Base-by-base conservation (phyloP, 2,113 vertebrate genomes). In the Turdus rufiventris region DNA sequence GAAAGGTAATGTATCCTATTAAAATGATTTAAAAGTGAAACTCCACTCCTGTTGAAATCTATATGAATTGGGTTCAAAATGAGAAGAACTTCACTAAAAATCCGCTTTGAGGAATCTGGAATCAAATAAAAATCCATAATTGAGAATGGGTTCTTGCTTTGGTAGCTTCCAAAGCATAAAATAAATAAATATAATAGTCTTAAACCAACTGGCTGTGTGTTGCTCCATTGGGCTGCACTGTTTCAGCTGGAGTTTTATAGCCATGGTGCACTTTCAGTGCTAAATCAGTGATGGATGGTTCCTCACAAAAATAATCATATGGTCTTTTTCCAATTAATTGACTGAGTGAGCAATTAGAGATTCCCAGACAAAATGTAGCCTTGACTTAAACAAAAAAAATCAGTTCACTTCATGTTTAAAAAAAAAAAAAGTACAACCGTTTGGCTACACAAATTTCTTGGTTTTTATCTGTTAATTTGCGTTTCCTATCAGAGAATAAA, bases 61-160 rank as follows among this genome's bases (percentile, higher is more conserved):
- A 9, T 63, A 45, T 6, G 10, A 33, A 50, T 65, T 26, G 5
- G 29, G 60, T 88, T 83, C 10, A 50, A 62, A 85, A 58, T 20
- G 0, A 72, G 40, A 29, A 70, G 8, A 5, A 56, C 63, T 63
- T 76, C 33, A 68, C 26, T 28, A 20, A 45, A 70, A 56, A 48
- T 18, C 0, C 0, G 3, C 8, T 67, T 58, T 5, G 4, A 47
- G 10, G 8, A 67, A 5, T 13, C 33, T 24, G 31, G 7, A 75
- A 63, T 47, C 14, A 67, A 84, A 54, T n/a, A 57, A 50, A 83
- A 54, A 31, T 66, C 47, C 4, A 1, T 12, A 24, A 43, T 0
- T 62, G 54, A 45, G n/a, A 61, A 8, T 1, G 3, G 0, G 1
- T 53, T 73, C 24, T 66, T 65, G 12, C 53, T 68, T 72, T 61